A percentile compares a stretch with the other conserved stretches of the same genome.
Conservation (phyloP, 2,797 vertebrate genomes). For the Rhyacichthys aspro region DNA sequence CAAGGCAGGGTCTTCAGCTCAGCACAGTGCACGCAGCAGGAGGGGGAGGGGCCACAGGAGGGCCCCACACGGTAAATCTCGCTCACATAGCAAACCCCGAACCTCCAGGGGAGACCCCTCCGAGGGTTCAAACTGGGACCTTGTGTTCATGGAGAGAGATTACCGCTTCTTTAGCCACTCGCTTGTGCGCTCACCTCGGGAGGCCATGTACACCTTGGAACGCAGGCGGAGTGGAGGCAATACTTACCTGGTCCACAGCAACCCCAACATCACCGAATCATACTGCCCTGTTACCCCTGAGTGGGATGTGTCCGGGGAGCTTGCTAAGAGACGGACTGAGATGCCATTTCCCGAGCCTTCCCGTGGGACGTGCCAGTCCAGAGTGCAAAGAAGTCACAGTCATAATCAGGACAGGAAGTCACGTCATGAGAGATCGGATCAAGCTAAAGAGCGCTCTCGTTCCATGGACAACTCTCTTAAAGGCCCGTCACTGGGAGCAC, state of each 20-base stretch:
- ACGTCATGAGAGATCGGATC: slow-evolving; percentile 92
- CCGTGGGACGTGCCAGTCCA: slow-evolving; percentile 94
- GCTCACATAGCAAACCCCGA: slow-evolving; percentile 96
- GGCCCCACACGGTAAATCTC: slow-evolving; percentile 92
- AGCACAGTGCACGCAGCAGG: slow-evolving; percentile 93
- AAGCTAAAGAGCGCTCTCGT: slow-evolving; percentile 97
- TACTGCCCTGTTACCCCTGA: slow-evolving; percentile 97
- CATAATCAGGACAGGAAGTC: slow-evolving; percentile 99
- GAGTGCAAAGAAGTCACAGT: slow-evolving; percentile 98
- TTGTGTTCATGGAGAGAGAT: slow-evolving; percentile 88
- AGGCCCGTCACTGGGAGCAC: slow-evolving; percentile 88
- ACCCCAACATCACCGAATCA: slow-evolving; percentile 92
- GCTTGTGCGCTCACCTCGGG: slow-evolving; percentile 90
- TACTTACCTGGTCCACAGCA: slow-evolving; percentile 94
- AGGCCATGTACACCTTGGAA: slow-evolving; percentile 95
- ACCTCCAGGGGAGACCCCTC: slow-evolving; percentile 94
- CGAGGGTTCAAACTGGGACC: slow-evolving; percentile 93
- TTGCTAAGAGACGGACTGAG: slow-evolving; percentile 97
- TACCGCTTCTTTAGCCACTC: slow-evolving; percentile 95
- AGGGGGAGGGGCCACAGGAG: slow-evolving; percentile 94
- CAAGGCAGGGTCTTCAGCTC: slow-evolving; percentile 92
- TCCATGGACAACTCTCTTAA: slow-evolving; percentile 98
- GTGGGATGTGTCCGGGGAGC: slow-evolving; percentile 98
- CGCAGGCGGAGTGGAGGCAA: slow-evolving; percentile 85
- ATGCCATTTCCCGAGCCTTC: slow-evolving; percentile 99